Evolutionary conservation across 2,888 invertebrate genomes (phyloP).

Genomic region (Augochlorella aurata): DNA sequence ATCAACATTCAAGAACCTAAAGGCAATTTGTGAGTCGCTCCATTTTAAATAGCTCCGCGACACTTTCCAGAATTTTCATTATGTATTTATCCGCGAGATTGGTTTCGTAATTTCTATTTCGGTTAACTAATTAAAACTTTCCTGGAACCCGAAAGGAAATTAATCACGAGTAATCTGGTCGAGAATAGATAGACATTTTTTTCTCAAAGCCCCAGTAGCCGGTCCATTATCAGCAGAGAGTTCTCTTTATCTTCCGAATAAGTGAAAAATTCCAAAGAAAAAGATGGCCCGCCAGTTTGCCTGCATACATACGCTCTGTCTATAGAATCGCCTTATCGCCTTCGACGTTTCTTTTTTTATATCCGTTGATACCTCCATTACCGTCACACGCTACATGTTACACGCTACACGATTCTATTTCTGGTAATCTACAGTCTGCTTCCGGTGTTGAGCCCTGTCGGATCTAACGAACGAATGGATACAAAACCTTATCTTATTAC

Average conservation of each 20-base stretch:
- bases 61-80: not conserved
- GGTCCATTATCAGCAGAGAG: not conserved
- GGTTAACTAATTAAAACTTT: not conserved
- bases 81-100: not conserved
- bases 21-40: not conserved
- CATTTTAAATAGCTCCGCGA: not conserved
- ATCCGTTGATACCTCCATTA: conserved; percentile 7
- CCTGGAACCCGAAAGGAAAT: not conserved
- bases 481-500: conserved; percentile 60
- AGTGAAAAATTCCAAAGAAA: conserved; percentile 22
- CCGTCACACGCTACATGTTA: too few species aligned
- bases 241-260: conserved; percentile 3
- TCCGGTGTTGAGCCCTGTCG: conserved; percentile 51
- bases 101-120: not conserved
- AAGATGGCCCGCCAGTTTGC: not conserved
- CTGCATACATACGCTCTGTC: not conserved
- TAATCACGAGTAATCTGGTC: not conserved
- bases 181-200: not conserved
- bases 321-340: conserved; percentile 20
- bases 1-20: too few species aligned
- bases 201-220: not conserved
- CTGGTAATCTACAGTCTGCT: conserved; percentile 46
- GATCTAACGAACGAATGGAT: conserved; percentile 36
- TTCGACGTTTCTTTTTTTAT: conserved; percentile 18
- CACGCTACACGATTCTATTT: conserved; percentile 18